Percentiles rank a stretch among this genome's conserved stretches.
These are phyloP conservation scores for Monochamus alternatus DNA, from an alignment of 2,888 invertebrate genomes.

Conservation along the genomic window DNA sequence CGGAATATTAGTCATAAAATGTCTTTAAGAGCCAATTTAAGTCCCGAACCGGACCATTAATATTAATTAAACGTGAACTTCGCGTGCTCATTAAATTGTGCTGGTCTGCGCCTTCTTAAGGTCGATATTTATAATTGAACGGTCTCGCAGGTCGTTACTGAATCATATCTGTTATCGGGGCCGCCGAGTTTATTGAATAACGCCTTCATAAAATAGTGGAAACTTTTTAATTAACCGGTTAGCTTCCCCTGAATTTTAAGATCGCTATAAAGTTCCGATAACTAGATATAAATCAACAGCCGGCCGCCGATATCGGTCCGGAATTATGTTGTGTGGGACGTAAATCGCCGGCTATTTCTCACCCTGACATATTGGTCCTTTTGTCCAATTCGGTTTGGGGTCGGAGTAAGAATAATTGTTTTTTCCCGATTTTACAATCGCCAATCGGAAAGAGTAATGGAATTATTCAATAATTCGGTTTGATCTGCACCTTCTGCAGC, in stretches of 20 bases:
- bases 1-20: conserved; percentile 60
- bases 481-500: neutral
- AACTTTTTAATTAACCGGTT: conserved; percentile 42
- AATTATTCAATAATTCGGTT: neutral
- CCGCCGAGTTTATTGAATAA: conserved; percentile 27
- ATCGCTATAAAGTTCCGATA: conserved; percentile 1
- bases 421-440: neutral
- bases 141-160: conserved; percentile 59
- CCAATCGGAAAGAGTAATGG: neutral
- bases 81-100: conserved; percentile 59
- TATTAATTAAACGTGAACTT: conserved; percentile 62
- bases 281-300: conserved; percentile 16
- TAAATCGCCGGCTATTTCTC: conserved; percentile 16
- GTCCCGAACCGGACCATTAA: conserved; percentile 58
- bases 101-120: conserved; percentile 50
- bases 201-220: conserved; percentile 34
- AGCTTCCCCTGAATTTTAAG: conserved; percentile 19
- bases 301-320: neutral
- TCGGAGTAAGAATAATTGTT: neutral
- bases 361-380: conserved; percentile 20
- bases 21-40: conserved; percentile 61
- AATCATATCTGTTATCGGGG: conserved; percentile 58
- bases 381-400: neutral
- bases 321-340: conserved; percentile 16
- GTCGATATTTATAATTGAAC: conserved; percentile 62